These are phyloP conservation scores for Stratiomys singularior DNA, from an alignment of 2,888 invertebrate genomes.

Conservation along the genomic window DNA sequence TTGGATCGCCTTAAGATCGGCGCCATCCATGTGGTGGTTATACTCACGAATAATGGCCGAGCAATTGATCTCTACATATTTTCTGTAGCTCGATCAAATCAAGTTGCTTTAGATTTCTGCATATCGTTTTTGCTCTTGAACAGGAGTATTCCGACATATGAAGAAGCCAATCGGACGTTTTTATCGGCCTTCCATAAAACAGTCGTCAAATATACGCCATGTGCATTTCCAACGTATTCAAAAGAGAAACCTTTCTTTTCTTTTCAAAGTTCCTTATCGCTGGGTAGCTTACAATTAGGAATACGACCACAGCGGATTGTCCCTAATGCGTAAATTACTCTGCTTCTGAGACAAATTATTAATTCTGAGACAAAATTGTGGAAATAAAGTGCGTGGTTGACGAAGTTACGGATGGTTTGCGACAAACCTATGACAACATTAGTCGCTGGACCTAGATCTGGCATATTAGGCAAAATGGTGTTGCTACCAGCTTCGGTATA, in stretches of 20 bases:
- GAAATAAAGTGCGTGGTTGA: too few relatives aligned
- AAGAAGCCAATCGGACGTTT: conserved; percentile 56
- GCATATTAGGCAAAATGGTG: conserved; percentile 39
- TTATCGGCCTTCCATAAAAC: conserved; percentile 60
- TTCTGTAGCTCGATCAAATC: conserved; percentile 49
- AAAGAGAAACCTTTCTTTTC: too few relatives aligned
- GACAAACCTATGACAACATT: too few relatives aligned
- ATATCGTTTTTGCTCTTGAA: conserved; percentile 46
- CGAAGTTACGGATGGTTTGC: too few relatives aligned
- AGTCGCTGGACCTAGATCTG: too few relatives aligned
- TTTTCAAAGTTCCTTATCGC: too few relatives aligned
- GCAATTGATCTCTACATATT: conserved; percentile 50
- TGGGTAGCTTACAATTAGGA: too few relatives aligned
- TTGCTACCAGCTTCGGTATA: not conserved
- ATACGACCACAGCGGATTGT: too few relatives aligned
- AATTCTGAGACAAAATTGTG: conserved; percentile 52
- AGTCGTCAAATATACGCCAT: conserved; percentile 30
- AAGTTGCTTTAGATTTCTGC: conserved; percentile 49
- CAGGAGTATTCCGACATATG: conserved; percentile 57
- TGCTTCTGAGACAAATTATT: too few relatives aligned
- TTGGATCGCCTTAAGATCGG: conserved; percentile 58
- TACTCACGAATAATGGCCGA: conserved; percentile 55
- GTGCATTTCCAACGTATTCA: conserved; percentile 13
- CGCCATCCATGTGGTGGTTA: conserved; percentile 56
- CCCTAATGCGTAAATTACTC: too few relatives aligned